Conservation (phyloP, 2,797 vertebrate species). For the Pseudopleuronectes americanus region DNA sequence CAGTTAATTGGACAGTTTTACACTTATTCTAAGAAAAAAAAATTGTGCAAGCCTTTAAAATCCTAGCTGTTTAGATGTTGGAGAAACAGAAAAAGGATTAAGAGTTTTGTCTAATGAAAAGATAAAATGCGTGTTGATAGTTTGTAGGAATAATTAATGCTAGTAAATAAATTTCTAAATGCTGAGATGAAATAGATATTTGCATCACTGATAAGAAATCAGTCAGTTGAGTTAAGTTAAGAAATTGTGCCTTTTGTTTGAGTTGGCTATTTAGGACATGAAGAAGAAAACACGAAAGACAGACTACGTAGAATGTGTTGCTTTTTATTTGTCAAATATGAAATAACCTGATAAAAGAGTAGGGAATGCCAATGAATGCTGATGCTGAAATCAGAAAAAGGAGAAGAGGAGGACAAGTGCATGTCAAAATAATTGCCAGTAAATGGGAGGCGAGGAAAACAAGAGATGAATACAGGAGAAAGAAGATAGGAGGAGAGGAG, state of each 20-base stretch:
- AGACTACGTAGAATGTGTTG: neutral
- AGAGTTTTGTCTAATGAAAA: neutral
- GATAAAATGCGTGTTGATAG: neutral
- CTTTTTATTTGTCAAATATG: conserved; percentile 25
- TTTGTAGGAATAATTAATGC: too few relatives aligned
- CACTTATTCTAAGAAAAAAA: neutral
- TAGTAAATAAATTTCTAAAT: too few relatives aligned
- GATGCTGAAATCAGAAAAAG: conserved; percentile 42
- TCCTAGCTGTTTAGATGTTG: neutral
- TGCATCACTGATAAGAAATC: neutral
- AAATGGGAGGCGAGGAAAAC: conserved; percentile 70
- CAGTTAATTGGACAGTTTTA: too few relatives aligned
- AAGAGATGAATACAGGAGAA: conserved; percentile 67
- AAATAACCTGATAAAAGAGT: conserved; percentile 43
- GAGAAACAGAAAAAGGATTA: neutral
- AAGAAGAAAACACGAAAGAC: conserved; percentile 10
- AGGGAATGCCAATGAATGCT: conserved; percentile 63
- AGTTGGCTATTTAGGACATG: neutral
- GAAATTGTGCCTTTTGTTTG: neutral
- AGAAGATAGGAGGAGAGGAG: conserved; percentile 66
- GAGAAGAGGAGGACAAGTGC: conserved; percentile 56
- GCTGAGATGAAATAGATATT: neutral
- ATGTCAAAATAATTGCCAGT: conserved; percentile 68
- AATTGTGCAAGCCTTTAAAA: neutral
- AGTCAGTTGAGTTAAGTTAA: neutral